Evolutionary conservation across 1,140 invertebrate genomes (phyloP), one percentile per base, ranked within the genome.

Genomic region (Heliconius hewitsoni): DNA sequence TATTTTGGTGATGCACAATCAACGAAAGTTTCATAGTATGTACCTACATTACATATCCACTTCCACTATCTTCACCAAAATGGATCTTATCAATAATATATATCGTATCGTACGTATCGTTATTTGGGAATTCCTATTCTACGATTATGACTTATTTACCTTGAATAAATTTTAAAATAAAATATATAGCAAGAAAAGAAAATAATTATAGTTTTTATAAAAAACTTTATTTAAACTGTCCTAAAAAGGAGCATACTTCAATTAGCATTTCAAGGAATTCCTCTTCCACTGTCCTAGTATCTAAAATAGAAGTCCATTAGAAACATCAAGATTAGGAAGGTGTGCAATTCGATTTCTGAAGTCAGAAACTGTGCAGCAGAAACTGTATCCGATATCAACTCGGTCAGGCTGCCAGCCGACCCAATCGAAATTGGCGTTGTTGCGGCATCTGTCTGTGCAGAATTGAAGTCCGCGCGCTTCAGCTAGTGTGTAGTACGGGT

Each of bases 311-410:
- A 95, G 84, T 8, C 89, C 89, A 13, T 86, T 85, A 50, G 80
- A 74, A 46, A 95, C 94, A 71, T 89, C 82, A 23, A 96, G 89
- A n/a, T 82, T 42, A 0, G 96, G 96, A 18, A 96, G 84, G 52
- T 94, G 89, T 1, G 91, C 92, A 30, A 97, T 94, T 3, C 89
- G 88, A 78, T 89, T 95, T 71, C 95, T 91, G 87, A 97, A 96
- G 39, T 96, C 96, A 60, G 93, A 86, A 16, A 97, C 93, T 19
- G 94, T 93, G 86, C 97, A 97, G 76, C 96, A 96, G 85, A 97
- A 97, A 9, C 95, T 96, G 86, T 96, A 96, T 0, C 97, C 97
- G 4, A 94, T 84, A 42, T 89, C 92, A 52, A 96, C 95, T 82
- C 96, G 92, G 16, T 93, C 90, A 8, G 86, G 85, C 70, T 91